Conservation (phyloP, 2,113 vertebrate genomes). For the Carassius auratus region DNA sequence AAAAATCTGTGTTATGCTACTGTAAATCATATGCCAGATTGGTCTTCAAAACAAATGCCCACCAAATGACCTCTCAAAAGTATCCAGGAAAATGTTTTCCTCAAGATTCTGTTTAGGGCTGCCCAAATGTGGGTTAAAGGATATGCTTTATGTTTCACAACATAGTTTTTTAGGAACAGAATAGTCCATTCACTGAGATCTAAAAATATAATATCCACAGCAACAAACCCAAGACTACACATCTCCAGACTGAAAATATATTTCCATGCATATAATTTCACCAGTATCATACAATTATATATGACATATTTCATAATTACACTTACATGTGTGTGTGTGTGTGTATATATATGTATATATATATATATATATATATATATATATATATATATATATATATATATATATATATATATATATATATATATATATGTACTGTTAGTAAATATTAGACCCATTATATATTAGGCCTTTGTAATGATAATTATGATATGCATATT, state of each 20-base stretch:
- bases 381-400: too few relatives aligned
- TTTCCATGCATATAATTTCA: background rate
- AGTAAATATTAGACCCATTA: too few relatives aligned
- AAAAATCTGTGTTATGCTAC: background rate
- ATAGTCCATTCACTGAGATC: background rate
- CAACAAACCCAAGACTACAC: background rate
- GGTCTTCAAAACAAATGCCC: background rate
- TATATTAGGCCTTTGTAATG: too few relatives aligned
- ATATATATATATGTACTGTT: too few relatives aligned
- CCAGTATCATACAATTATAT: too few relatives aligned
- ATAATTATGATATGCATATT: too few relatives aligned
- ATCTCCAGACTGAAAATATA: background rate
- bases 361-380: too few relatives aligned
- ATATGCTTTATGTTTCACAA: slow-evolving; percentile 37
- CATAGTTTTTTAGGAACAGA: slow-evolving; percentile 29
- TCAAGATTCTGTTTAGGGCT: slow-evolving; percentile 18
- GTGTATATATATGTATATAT: too few relatives aligned
- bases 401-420: too few relatives aligned
- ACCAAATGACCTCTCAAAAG: slow-evolving; percentile 19
- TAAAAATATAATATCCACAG: slow-evolving; percentile 16
- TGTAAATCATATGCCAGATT: background rate
- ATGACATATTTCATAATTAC: too few relatives aligned
- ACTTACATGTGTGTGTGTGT: too few relatives aligned
- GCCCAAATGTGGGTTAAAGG: slow-evolving; percentile 50
- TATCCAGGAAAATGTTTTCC: slow-evolving; percentile 34